Percentiles rank a stretch among this genome's conserved stretches.
Conservation (phyloP, 1,140 invertebrate species). For the Physella acuta region DNA sequence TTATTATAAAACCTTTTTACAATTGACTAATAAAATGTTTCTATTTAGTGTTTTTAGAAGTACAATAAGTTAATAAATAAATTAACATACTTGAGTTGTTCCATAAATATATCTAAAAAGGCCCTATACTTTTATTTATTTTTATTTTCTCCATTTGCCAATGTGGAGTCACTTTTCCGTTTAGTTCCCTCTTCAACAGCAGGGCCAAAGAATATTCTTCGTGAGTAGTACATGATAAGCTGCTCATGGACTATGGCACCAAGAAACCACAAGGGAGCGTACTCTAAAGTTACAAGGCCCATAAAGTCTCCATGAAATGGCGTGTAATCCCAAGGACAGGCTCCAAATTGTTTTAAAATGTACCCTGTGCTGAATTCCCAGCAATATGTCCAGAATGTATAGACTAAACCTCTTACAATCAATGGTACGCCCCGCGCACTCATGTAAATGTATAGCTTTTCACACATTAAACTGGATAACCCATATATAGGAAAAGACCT, state of each 20-base stretch:
- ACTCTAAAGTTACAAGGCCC: constrained; percentile 64
- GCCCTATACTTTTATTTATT: too few species aligned
- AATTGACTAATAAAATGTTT: too few species aligned
- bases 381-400: constrained; percentile 62
- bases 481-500: constrained; percentile 63
- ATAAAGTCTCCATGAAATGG: constrained; percentile 62
- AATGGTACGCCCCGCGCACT: constrained; percentile 52
- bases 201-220: constrained; percentile 56
- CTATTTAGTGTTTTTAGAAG: too few species aligned
- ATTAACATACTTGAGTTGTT: too few species aligned
- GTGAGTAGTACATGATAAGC: constrained; percentile 55
- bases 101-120: too few species aligned
- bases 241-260: constrained; percentile 57
- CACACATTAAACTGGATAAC: constrained; percentile 56
- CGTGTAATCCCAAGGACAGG: constrained; percentile 66
- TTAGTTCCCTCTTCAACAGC: constrained; percentile 18
- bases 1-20: too few species aligned
- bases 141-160: background rate
- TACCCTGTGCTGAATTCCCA: constrained; percentile 64
- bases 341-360: constrained; percentile 61
- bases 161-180: background rate
- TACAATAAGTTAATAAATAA: too few species aligned
- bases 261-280: constrained; percentile 64
- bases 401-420: constrained; percentile 58
- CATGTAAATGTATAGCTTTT: constrained; percentile 57